Base-by-base conservation (phyloP, 2,113 vertebrate genomes). In the Scolopax mira region DNA sequence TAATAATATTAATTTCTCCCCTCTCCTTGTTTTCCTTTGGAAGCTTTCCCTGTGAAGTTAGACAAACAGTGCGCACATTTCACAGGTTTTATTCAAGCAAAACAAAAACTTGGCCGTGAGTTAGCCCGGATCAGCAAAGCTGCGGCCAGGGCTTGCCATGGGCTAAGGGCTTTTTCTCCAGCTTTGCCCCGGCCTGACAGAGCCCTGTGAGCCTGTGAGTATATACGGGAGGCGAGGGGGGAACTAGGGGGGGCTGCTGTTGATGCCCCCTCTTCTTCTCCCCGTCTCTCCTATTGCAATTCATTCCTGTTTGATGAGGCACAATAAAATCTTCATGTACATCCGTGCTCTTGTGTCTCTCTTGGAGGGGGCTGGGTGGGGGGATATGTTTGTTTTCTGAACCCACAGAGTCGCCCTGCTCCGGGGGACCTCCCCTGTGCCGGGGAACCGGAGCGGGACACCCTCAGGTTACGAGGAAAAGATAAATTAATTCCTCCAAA, bases 301-400 rank as follows among this genome's bases (percentile, higher is more conserved):
- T 79, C 31, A 27, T 83, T 90, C 77, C 66, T 94, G 62, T 82
- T 85, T 77, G 90, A 79, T 44, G 72, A 94, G 46, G 49, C 66
- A 65, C 79, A 94, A 93, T 94, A 95, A 94, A 94, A 82, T 65
- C 82, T 79, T 55, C 85, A 28, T 8, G 66, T 57, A 64, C 52
- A 57, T 64, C 42, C 48, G 65, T n/a, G 51, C 61, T 71, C 79
- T 57, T 17, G 85, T 85, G 90, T 91, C 78, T 81, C 75, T 55
- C 74, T 79, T 41, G 78, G 65, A 7, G n/a, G 54, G 12, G 8
- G 33, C 54, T 13, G 54, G 54, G 54, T 57, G 33, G 9, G 15
- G 18, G 41, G 41, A 41, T 41, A 4, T 71, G 72, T 85, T 93
- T 90, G 51, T 39, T 86, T 89, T 78, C 57, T 64, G 80, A 61